Percentiles rank a stretch among this genome's conserved stretches.
These are phyloP conservation scores for Lethenteron reissneri DNA, from an alignment of 2,113 vertebrate genomes.

Conservation along the genomic window DNA sequence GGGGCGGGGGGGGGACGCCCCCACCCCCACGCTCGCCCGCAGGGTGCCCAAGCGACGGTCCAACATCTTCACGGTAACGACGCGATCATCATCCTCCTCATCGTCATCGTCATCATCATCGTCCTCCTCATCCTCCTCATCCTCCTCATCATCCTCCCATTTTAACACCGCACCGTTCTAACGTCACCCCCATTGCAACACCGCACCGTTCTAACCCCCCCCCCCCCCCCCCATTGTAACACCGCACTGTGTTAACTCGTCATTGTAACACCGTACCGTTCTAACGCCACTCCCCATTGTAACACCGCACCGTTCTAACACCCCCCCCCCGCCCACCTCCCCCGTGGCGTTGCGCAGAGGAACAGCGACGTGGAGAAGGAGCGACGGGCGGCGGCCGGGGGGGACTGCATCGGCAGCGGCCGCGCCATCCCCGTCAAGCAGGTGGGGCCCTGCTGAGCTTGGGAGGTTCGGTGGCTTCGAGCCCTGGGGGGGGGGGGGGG, in stretches of 20 bases:
- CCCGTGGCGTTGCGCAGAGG: conserved; percentile 21
- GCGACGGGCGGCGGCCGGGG: conserved; percentile 35
- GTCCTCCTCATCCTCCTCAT: too few species aligned
- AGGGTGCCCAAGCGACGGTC: conserved; percentile 55
- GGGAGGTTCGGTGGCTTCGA: too few species aligned
- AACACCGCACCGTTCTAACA: not conserved
- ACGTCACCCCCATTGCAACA: not conserved
- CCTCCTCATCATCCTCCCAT: too few species aligned
- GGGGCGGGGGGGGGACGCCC: conserved; percentile 15
- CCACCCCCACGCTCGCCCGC: conserved; percentile 39
- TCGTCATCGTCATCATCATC: too few species aligned
- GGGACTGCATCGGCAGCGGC: conserved; percentile 29
- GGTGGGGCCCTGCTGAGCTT: conserved; percentile 18
- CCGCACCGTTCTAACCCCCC: not conserved
- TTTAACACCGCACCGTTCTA: too few species aligned
- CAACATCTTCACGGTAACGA: conserved; percentile 66
- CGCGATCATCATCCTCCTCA: not conserved
- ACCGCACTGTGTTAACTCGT: too few species aligned
- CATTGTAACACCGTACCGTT: not conserved
- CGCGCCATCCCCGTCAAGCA: conserved; percentile 67
- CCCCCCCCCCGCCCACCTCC: not conserved
- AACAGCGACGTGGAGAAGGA: conserved; percentile 69
- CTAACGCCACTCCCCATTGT: not conserved
- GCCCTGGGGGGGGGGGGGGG: too few species aligned
- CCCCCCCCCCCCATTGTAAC: too few species aligned